Percentiles rank a stretch among this genome's conserved stretches.
These are phyloP conservation scores for Avahi laniger DNA, from an alignment of 2,797 vertebrate genomes.

Conservation along the genomic window DNA sequence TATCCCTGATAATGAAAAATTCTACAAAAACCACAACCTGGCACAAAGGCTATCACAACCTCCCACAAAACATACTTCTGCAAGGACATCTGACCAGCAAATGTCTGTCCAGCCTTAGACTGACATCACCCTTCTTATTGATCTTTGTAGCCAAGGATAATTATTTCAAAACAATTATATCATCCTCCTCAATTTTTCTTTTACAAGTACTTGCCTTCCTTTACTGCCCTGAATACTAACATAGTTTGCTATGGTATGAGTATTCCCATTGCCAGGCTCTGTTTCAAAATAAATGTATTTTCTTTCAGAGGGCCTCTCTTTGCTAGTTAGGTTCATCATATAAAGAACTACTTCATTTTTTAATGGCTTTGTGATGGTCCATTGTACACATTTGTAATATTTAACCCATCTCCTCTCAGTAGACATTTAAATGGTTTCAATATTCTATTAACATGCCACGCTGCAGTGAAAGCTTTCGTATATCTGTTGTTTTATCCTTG, in stretches of 20 bases:
- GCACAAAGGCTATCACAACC: background rate
- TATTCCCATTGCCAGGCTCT: background rate
- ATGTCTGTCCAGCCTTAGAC: background rate
- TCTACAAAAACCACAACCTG: background rate
- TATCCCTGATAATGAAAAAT: background rate
- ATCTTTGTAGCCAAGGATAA: background rate
- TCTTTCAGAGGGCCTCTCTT: background rate
- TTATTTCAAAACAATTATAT: background rate
- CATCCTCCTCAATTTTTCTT: background rate
- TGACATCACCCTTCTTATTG: background rate
- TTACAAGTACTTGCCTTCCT: background rate
- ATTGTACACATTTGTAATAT: background rate
- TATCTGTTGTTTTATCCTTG: background rate
- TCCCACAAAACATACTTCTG: background rate
- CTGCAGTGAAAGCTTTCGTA: background rate
- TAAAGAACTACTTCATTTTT: background rate
- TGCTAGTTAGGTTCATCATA: background rate
- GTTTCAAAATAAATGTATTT: background rate
- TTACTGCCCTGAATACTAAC: background rate
- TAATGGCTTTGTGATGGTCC: background rate
- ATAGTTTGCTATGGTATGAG: background rate
- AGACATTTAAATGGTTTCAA: background rate
- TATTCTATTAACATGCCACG: background rate
- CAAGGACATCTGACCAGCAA: background rate
- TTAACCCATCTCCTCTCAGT: background rate